Evolutionary conservation across 64 coral and sea anemone genomes (phyloP).

Genomic region (Stichodactyla mertensii): DNA sequence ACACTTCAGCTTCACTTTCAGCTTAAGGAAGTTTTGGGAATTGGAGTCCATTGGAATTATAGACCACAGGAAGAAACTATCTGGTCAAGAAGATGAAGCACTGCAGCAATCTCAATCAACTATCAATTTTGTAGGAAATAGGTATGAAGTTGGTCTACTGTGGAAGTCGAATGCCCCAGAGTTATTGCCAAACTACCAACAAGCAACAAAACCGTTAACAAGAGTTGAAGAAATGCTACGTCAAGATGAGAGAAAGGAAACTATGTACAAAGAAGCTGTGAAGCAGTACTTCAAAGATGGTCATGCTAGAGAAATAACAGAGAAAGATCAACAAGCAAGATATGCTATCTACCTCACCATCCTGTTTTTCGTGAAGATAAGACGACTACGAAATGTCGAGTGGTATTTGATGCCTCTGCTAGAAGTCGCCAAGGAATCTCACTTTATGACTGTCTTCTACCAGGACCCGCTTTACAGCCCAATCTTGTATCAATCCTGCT

Average conservation of each 20-base stretch:
- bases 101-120: too few species aligned
- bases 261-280: not conserved
- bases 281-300: conserved; percentile 6
- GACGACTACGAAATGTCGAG: conserved; percentile 3
- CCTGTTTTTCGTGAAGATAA: conserved; percentile 21
- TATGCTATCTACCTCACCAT: not conserved
- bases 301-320: not conserved
- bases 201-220: not conserved
- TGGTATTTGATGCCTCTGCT: conserved; percentile 34
- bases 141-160: not conserved
- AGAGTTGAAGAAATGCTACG: not conserved
- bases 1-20: too few species aligned
- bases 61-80: too few species aligned
- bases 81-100: too few species aligned
- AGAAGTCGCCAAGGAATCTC: conserved; percentile 7
- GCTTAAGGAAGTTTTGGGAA: too few species aligned
- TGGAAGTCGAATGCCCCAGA: not conserved
- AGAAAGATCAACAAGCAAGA: not conserved
- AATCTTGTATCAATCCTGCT: conserved; percentile 42
- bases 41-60: too few species aligned
- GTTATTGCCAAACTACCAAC: conserved; percentile 2
- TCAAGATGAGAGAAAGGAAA: not conserved
- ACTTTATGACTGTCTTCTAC: conserved; percentile 48
- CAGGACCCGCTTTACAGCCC: conserved; percentile 52
- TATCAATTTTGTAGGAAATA: too few species aligned